These are phyloP conservation scores for Abrostola triplasia DNA, from an alignment of 2,888 invertebrate species.

Conservation along the genomic window DNA sequence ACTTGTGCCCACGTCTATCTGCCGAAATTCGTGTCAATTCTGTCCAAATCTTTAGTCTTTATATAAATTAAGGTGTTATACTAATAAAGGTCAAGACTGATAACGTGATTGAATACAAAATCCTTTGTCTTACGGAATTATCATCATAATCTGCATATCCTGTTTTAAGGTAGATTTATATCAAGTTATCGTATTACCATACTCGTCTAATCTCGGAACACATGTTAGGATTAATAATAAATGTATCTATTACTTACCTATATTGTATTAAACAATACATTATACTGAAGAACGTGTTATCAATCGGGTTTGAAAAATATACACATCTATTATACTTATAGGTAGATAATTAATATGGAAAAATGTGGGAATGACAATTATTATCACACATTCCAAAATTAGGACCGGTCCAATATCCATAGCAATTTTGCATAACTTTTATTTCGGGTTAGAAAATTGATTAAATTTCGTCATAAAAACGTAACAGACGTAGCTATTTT, in stretches of 20 bases:
- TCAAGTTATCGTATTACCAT: constrained; percentile 3
- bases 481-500: no score
- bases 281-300: background rate
- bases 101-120: constrained; percentile 2
- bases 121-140: background rate
- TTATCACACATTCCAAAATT: no score
- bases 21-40: no score
- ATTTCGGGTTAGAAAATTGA: no score
- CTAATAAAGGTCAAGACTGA: background rate
- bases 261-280: background rate
- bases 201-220: background rate
- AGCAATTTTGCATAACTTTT: no score
- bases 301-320: background rate
- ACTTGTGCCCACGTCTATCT: no score
- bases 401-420: no score
- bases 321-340: background rate
- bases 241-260: background rate
- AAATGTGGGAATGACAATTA: background rate
- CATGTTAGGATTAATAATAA: background rate
- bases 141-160: background rate
- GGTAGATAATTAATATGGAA: background rate
- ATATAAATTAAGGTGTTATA: no score
- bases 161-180: background rate
- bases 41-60: no score
- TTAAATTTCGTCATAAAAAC: no score